These are phyloP conservation scores for Hypselothyrea guttata DNA, from an alignment of 2,888 invertebrate species.

Conservation along the genomic window DNA sequence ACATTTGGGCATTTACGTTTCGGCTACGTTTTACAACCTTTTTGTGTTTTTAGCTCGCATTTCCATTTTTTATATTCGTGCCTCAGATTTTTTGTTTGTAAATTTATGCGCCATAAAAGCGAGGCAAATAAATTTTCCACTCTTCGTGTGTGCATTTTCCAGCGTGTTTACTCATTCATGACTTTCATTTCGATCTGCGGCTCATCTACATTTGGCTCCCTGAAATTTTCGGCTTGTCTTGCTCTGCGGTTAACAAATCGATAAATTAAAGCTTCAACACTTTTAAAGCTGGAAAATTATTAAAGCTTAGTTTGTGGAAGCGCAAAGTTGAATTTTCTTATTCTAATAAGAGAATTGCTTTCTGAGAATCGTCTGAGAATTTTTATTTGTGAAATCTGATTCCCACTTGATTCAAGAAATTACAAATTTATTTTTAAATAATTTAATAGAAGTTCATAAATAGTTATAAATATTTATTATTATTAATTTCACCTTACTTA, in stretches of 20 bases:
- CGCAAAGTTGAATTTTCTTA: too few relatives aligned
- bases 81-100: constrained; percentile 55
- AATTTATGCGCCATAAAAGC: constrained; percentile 74
- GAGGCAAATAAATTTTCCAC: constrained; percentile 41
- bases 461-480: too few relatives aligned
- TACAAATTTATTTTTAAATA: too few relatives aligned
- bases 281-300: too few relatives aligned
- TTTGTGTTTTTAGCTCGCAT: constrained; percentile 48
- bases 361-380: too few relatives aligned
- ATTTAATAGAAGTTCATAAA: too few relatives aligned
- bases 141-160: constrained; percentile 18
- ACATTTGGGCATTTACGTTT: constrained; percentile 49
- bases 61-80: constrained; percentile 54
- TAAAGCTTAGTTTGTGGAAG: not conserved
- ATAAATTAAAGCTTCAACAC: constrained; percentile 47
- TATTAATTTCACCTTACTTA: too few relatives aligned
- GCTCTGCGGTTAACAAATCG: constrained; percentile 41
- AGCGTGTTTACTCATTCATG: constrained; percentile 64
- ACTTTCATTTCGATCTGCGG: constrained; percentile 38
- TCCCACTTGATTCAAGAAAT: too few relatives aligned
- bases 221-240: constrained; percentile 9
- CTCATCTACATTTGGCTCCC: constrained; percentile 4
- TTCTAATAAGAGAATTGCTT: too few relatives aligned
- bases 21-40: constrained; percentile 54
- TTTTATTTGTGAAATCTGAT: too few relatives aligned